Conservation (phyloP, 2,888 invertebrate genomes). For the Tiphia femorata region DNA sequence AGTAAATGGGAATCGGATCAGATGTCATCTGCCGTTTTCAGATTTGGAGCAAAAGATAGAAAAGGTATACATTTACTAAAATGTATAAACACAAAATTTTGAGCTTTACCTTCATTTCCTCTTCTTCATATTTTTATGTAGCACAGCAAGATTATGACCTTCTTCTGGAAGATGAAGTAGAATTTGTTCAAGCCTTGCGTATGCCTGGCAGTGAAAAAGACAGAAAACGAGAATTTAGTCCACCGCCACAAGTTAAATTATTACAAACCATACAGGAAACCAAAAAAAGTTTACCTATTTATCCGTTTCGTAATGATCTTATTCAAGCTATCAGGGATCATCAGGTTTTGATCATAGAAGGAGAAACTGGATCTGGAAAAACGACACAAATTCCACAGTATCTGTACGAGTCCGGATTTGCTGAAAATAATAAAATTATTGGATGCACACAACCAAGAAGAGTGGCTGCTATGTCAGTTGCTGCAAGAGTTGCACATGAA, state of each 20-base stretch:
- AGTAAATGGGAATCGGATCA: constrained; percentile 99
- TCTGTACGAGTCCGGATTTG: constrained; percentile 93
- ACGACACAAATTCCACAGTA: constrained; percentile 99
- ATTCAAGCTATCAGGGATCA: constrained; percentile 91
- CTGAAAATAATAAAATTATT: constrained; percentile 86
- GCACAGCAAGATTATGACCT: constrained; percentile 89
- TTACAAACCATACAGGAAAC: constrained; percentile 84
- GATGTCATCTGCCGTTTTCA: constrained; percentile 91
- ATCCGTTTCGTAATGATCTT: constrained; percentile 89
- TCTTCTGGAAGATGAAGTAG: constrained; percentile 95
- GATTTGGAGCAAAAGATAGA: constrained; percentile 93
- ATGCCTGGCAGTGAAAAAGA: constrained; percentile 78
- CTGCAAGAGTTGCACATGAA: constrained; percentile 97
- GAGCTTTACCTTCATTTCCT: constrained; percentile 34
- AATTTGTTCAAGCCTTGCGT: constrained; percentile 92
- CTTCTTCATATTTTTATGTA: constrained; percentile 41
- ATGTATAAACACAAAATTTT: background rate
- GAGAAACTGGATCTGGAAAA: constrained; percentile 99
- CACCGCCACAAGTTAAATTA: constrained; percentile 66
- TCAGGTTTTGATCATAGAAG: constrained; percentile 95
- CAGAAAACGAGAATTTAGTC: constrained; percentile 45
- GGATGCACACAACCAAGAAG: constrained; percentile 96
- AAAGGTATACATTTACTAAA: constrained; percentile 45
- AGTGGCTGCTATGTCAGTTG: constrained; percentile 99
- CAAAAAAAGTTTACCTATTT: constrained; percentile 92